Evolutionary conservation across 23 tunicate species (phyloP), one percentile per base, ranked within the genome.

Genomic region (Aplidium turbinatum): DNA sequence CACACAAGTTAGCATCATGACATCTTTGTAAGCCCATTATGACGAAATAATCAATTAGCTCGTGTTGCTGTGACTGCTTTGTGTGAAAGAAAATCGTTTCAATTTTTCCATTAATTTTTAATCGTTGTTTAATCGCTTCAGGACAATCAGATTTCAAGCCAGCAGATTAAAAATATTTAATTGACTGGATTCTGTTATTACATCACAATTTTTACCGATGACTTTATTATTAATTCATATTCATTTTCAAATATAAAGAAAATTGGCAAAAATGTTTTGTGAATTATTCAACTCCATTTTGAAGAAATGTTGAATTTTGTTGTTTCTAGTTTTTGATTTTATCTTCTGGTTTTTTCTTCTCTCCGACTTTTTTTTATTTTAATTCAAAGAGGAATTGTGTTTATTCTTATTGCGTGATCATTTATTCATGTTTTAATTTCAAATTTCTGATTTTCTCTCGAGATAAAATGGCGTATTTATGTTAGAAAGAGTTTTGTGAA

Each of bases 391-490:
- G 38, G n/a, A 35, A 60, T 60, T 3, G 5, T 4, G 16, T 19
- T 54, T 26, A 28, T 60, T 60, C 50, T 35, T 65, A 16, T 23
- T 5, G 25, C 50, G 27, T 38, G 33, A 81, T 81, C 58, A 70
- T 81, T 81, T 81, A 81, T 81, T 81, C 63, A 81, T 81, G 78
- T 57, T 81, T 81, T 61, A 81, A 81, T 81, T 72, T 81, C 63
- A 47, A 78, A 78, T 63, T 78, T 46, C 13, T 22, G 61, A 34
- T 32, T 45, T 47, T 5, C 18, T 2, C 27, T 33, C 2, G 4
- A 56, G 66, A 54, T 54, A 73, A 73, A 34, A 3, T 67, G 27
- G 21, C 34, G 13, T 73, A 73, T 73, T 54, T 73, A 73, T 48
- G 33, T 47, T 27, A 27, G 35, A 70, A 39, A 66, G 52, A 20